These are phyloP conservation scores for Cavia porcellus DNA, from an alignment of 2,113 vertebrate genomes.

Conservation along the genomic window DNA sequence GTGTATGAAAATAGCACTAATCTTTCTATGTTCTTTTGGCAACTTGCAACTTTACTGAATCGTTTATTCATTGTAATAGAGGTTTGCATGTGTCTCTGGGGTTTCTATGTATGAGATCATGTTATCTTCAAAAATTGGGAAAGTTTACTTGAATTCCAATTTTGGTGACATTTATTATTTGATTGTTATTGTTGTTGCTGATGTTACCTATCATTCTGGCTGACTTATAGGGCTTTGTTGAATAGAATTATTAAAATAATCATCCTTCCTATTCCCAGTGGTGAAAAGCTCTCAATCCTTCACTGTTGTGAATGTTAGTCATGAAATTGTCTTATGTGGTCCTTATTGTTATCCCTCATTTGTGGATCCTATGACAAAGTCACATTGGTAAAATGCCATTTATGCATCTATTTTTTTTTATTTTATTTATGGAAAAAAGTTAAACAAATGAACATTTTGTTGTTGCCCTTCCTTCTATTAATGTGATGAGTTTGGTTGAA, in stretches of 20 bases:
- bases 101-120: not conserved
- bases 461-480: not conserved
- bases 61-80: not conserved
- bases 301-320: not conserved
- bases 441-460: not conserved
- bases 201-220: not conserved
- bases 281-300: not conserved
- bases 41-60: not conserved
- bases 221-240: not conserved
- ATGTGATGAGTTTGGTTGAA: not conserved
- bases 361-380: not conserved
- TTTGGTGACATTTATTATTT: not conserved
- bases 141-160: not conserved
- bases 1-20: not conserved
- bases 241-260: not conserved
- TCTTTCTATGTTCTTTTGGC: not conserved
- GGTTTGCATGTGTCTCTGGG: not conserved
- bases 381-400: not conserved
- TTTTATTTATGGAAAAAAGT: not conserved
- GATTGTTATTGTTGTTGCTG: not conserved
- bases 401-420: not conserved
- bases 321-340: not conserved
- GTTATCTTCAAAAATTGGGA: not conserved
- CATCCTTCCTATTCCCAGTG: not conserved
- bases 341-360: not conserved